phyloP scores from a whole-genome alignment of 1,140 invertebrate species.

The Papilio glaucus region DNA sequence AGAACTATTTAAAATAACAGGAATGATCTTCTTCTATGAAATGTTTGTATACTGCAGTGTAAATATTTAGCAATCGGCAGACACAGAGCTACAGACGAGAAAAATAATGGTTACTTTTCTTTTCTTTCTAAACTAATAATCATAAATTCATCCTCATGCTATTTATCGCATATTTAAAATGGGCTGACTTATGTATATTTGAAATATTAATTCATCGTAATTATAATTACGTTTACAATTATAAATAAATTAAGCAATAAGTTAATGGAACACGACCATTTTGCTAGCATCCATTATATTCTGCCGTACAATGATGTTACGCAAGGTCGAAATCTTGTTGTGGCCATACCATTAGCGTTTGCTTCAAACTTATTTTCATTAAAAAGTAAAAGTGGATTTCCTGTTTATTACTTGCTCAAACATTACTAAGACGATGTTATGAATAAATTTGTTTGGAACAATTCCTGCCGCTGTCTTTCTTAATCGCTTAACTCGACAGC shows the following conservation, averaged over 20 bases:
- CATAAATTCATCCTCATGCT: not conserved
- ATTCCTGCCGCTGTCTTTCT: too few relatives aligned
- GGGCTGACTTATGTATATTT: not conserved
- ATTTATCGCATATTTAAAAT: too few relatives aligned
- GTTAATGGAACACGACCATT: constrained; percentile 26
- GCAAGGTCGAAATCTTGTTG: not conserved
- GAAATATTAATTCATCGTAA: not conserved
- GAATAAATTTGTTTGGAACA: too few relatives aligned
- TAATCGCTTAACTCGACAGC: too few relatives aligned
- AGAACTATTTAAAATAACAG: too few relatives aligned
- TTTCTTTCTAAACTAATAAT: not conserved
- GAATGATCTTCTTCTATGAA: not conserved
- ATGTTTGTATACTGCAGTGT: not conserved
- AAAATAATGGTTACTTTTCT: too few relatives aligned
- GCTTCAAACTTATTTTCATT: not conserved
- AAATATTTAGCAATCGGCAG: not conserved
- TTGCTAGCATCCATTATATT: constrained; percentile 21
- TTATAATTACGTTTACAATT: constrained; percentile 17
- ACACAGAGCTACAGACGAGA: not conserved
- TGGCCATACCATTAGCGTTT: not conserved
- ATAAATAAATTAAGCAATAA: constrained; percentile 26
- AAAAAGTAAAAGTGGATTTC: too few relatives aligned
- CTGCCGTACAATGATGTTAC: constrained; percentile 22
- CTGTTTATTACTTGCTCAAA: too few relatives aligned
- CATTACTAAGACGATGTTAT: too few relatives aligned